Base-by-base conservation (phyloP, 2,888 invertebrate species). In the Lysandra coridon region DNA sequence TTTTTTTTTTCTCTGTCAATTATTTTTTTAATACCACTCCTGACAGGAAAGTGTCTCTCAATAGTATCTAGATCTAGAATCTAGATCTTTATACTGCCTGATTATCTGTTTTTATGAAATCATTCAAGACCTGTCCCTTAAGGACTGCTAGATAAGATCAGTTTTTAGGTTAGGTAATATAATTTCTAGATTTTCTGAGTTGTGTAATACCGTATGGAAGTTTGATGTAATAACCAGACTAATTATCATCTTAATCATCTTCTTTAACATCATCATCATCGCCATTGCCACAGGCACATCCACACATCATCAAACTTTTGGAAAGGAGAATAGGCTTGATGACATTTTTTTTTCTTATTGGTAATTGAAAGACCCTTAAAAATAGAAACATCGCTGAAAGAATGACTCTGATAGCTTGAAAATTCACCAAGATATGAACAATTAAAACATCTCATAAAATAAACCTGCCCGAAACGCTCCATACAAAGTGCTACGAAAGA, bases 31-130 rank as follows among this genome's bases (percentile, higher is more conserved):
- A 30, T 33, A 69, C 69, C 69, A 69, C 53, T 75, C 23, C 53
- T 30, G 53, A 76, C 76, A 76, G 49, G 73, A 73, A 73, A 44
- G 40, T 73, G 76, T 76, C 53, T 49, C 53, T 76, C 76, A 76
- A 53, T 17, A 14, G 23, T n/a, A 30, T 75, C 62, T 12, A 7
- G 69, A 76, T 76, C 53, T 74, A 57, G 76, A 14, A 57, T 76
- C 53, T 74, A 57, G 76, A 76, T 75, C 75, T 75, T 23, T 44
- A 49, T 33, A 53, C n/a, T 4, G 53, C 53, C 53, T 76, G 76
- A 57, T 53, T 76, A 30, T 30, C 23, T 53, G 76, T 76, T 76
- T 53, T 76, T 76, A 76, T 76, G 53, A 33, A 76, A 76, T 76
- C 76, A 53, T 73, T 49, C 5, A 76, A 44, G 7, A 76, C 53